Conservation (phyloP, 2,888 invertebrate genomes). For the Drosophila macrospina region DNA sequence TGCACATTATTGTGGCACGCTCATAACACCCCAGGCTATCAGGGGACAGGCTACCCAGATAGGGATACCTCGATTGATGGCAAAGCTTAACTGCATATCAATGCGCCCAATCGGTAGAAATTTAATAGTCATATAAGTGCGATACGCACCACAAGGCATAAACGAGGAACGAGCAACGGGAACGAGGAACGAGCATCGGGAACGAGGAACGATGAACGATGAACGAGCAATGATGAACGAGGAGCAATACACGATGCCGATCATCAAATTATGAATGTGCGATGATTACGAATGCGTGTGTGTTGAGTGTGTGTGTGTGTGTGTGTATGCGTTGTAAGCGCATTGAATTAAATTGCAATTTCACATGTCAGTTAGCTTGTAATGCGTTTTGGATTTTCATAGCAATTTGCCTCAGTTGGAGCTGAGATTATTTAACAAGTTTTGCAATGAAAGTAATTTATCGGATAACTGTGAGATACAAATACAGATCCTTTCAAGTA, state of each 20-base stretch:
- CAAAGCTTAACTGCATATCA: constrained; percentile 56
- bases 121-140: constrained; percentile 56
- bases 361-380: constrained; percentile 39
- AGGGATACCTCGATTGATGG: constrained; percentile 29
- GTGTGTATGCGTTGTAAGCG: constrained; percentile 24
- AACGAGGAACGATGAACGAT: not conserved
- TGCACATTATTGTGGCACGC: constrained; percentile 58
- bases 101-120: constrained; percentile 62
- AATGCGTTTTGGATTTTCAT: constrained; percentile 33
- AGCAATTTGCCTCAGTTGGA: constrained; percentile 20
- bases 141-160: constrained; percentile 37
- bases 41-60: constrained; percentile 10
- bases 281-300: constrained; percentile 8
- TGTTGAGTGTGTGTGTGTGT: constrained; percentile 11
- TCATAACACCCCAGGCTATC: constrained; percentile 18
- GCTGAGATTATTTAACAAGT: constrained; percentile 3
- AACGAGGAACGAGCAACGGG: constrained; percentile 12
- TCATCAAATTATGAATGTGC: constrained; percentile 40
- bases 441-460: not conserved
- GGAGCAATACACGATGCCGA: constrained; percentile 21
- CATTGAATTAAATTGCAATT: constrained; percentile 55
- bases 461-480: not conserved
- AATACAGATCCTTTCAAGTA: not conserved
- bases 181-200: too few relatives aligned
- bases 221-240: constrained; percentile 13